Conservation (phyloP, 1,140 invertebrate species). For the Zaprionus lachaisei region DNA sequence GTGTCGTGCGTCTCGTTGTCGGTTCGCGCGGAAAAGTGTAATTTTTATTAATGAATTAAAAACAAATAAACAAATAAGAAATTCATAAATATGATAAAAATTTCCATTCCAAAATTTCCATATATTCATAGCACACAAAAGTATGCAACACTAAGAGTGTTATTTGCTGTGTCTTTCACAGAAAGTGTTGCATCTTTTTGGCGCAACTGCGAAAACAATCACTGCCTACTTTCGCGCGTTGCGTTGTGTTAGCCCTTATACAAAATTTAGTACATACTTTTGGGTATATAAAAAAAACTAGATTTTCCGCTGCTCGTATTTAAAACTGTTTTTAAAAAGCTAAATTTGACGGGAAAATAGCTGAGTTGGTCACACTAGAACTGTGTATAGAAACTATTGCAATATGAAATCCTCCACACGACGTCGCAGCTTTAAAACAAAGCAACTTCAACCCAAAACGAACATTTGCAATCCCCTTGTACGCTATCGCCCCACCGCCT, state of each 20-base stretch:
- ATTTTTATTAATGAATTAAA: not conserved
- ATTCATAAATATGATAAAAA: not conserved
- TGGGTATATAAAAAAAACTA: not conserved
- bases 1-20: constrained; percentile 52
- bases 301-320: too few relatives aligned
- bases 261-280: constrained; percentile 20
- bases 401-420: constrained; percentile 72
- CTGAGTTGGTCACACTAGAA: too few relatives aligned
- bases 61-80: not conserved
- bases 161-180: not conserved
- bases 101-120: too few relatives aligned
- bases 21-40: constrained; percentile 6
- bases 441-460: constrained; percentile 57
- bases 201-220: not conserved
- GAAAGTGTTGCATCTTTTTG: constrained; percentile 41
- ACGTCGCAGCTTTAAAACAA: constrained; percentile 80
- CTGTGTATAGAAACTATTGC: too few relatives aligned
- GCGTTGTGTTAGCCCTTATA: not conserved
- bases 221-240: constrained; percentile 43
- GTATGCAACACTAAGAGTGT: constrained; percentile 25
- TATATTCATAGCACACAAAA: constrained; percentile 12
- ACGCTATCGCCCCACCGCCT: constrained; percentile 73
- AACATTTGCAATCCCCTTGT: constrained; percentile 73
- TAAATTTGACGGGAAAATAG: too few relatives aligned
- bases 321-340: too few relatives aligned